Base-by-base conservation (phyloP, 1,140 invertebrate species). In the Pseudomyrmex pallidus region DNA sequence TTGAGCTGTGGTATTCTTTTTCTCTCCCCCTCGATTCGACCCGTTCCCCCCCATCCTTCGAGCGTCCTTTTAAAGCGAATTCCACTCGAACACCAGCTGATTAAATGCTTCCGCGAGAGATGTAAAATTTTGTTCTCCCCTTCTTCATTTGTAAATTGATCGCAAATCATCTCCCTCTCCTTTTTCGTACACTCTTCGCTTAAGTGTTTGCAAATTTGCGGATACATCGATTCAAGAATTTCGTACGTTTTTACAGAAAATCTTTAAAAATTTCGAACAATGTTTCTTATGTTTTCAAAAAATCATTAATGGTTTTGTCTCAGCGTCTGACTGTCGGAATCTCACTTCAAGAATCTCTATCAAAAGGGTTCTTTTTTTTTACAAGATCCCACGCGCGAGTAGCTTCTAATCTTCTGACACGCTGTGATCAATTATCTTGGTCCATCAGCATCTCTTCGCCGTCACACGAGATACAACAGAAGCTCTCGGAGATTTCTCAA, bases 71-170 rank as follows among this genome's bases (percentile, higher is more conserved):
- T 89, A 89, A 89, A 89, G 68, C 86, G 46, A 89, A 89, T 89
- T 80, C 63, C 78, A 88, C 88, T 85, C 72, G 86, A 78, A 73
- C 74, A 83, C 73, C 84, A 88, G 84, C 86, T 89, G 87, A 89
- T 89, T 89, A 89, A 89, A 88, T 85, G 86, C 87, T 83, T 88
- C 86, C 83, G 73, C 87, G 57, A 68, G 77, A 88, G 86, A 88
- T 88, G 86, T 78, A 88, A 89, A 89, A 88, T 88, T 78, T 59
- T 54, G 48, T 68, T 50, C 57, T 17, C 12, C 17, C 15, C 17
- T 35, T 35, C 35, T 10, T 46, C 59, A 35, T 35, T 35, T 35
- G 35, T 35, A 35, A 35, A 35, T 35, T 7, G 35, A 35, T 25
- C 25, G 25, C 25, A 3, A 25, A 25, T 25, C 25, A 25, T 17